These are phyloP conservation scores for Rhombomys opimus DNA, from an alignment of 2,113 vertebrate species.

Conservation along the genomic window DNA sequence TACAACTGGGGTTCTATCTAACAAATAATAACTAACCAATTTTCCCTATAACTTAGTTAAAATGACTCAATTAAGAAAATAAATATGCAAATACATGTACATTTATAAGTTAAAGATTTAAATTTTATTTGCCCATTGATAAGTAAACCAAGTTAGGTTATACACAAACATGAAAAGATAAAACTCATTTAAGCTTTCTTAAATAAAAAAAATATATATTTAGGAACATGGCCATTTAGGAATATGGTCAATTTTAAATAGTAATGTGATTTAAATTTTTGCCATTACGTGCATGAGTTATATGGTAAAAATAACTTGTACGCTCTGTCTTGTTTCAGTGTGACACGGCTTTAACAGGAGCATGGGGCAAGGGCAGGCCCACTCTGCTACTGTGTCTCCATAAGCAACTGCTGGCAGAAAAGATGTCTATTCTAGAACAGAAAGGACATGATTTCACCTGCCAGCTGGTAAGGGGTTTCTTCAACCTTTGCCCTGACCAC, in stretches of 20 bases:
- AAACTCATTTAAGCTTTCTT: constrained; percentile 49
- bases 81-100: constrained; percentile 10
- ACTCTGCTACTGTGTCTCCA: neutral
- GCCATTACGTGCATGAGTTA: constrained; percentile 23
- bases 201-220: constrained; percentile 28
- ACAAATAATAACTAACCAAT: constrained; percentile 49
- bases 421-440: constrained; percentile 33
- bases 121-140: constrained; percentile 52
- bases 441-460: constrained; percentile 49
- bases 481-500: constrained; percentile 20
- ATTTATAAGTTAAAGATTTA: neutral
- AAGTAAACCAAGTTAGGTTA: constrained; percentile 52
- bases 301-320: constrained; percentile 46
- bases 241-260: constrained; percentile 27
- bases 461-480: constrained; percentile 36
- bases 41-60: neutral
- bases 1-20: constrained; percentile 41
- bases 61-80: neutral
- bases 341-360: neutral
- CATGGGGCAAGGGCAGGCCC: neutral
- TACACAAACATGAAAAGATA: neutral
- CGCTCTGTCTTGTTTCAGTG: neutral
- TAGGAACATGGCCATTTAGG: neutral
- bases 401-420: constrained; percentile 8
- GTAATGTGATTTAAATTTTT: neutral